Evolutionary conservation across 2,113 vertebrate species (phyloP), one percentile per base, ranked within the genome.

Genomic region (Dipodomys ordii): DNA sequence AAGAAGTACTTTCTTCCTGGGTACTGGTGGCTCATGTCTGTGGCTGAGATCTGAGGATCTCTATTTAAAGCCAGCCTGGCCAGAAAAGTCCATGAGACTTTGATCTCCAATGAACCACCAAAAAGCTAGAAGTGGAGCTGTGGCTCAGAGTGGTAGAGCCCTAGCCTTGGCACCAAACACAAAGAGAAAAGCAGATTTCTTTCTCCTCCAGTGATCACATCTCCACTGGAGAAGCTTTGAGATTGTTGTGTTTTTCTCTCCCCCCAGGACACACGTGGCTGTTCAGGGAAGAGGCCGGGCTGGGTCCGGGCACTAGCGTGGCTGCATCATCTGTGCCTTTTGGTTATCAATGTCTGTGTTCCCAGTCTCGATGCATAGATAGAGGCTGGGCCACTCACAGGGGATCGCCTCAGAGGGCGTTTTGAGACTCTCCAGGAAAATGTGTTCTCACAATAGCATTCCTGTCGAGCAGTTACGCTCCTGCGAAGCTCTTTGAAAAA

Each of bases 321-420:
- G 6, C 12, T 74, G 82, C 82, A n/a, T 65, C 57, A 18, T 23
- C 46, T 27, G 22, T 30, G 15, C 5, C 32, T 39, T 3, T 6
- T n/a, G 3, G 16, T 11, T 74, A 35, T n/a, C 0, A 30, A 19
- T 7, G 13, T 18, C 7, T 76, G 12, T 0, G 20, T 4, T 16
- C 16, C 19, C 74, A 53, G 20, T 64, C 71, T 84, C 11, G n/a
- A 25, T 49, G 35, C 6, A 8, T 12, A 30, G 7, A n/a, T 57
- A 69, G n/a, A 79, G 46, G 25, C 11, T 19, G 53, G 46, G 20
- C 28, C 69, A 6, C 27, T 27, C 1, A 0, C 30, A 39, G 15
- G 46, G 0, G 1, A 3, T 62, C 32, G 2, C 13, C 2, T 49
- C 46, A 64, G 15, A 30, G 89, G 1, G 5, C 1, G 15, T 22